Percentiles rank a stretch among this genome's conserved stretches.
Conservation (phyloP, 2,888 invertebrate genomes). For the Crossocerus cetratus region DNA sequence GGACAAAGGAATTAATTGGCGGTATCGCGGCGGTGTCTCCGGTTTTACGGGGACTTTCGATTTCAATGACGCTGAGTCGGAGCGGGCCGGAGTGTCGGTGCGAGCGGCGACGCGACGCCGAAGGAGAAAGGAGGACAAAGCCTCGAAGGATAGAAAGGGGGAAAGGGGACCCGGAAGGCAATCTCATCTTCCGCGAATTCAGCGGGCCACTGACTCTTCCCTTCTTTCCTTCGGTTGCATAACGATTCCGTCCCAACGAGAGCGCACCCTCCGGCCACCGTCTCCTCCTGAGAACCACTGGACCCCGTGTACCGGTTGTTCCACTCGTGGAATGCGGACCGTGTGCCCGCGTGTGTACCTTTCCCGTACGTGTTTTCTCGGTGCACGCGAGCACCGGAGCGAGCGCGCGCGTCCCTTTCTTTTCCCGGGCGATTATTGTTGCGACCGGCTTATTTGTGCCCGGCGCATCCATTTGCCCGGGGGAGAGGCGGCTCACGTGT, state of each 20-base stretch:
- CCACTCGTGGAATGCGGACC: slow-evolving; percentile 77
- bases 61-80: slow-evolving; percentile 33
- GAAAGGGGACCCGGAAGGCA: slow-evolving; percentile 55
- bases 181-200: slow-evolving; percentile 58
- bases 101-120: slow-evolving; percentile 18
- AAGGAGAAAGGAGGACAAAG: slow-evolving; percentile 12
- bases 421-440: slow-evolving; percentile 12
- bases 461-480: neutral
- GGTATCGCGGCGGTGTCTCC: too few species aligned
- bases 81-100: slow-evolving; percentile 11
- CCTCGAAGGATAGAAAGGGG: slow-evolving; percentile 1
- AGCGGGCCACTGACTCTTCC: slow-evolving; percentile 57
- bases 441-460: slow-evolving; percentile 3
- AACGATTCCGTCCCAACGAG: slow-evolving; percentile 51
- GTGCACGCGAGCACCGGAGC: slow-evolving; percentile 4
- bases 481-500: neutral
- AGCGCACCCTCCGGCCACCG: slow-evolving; percentile 3
- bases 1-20: too few species aligned
- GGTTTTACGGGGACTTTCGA: slow-evolving; percentile 43
- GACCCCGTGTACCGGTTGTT: slow-evolving; percentile 76
- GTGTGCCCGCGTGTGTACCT: slow-evolving; percentile 56
- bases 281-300: slow-evolving; percentile 72
- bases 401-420: slow-evolving; percentile 3
- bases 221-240: slow-evolving; percentile 62
- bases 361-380: slow-evolving; percentile 23